Percentiles rank a stretch among this genome's conserved stretches.
Conservation (phyloP, 2,888 invertebrate species). For the Tipula helvola region DNA sequence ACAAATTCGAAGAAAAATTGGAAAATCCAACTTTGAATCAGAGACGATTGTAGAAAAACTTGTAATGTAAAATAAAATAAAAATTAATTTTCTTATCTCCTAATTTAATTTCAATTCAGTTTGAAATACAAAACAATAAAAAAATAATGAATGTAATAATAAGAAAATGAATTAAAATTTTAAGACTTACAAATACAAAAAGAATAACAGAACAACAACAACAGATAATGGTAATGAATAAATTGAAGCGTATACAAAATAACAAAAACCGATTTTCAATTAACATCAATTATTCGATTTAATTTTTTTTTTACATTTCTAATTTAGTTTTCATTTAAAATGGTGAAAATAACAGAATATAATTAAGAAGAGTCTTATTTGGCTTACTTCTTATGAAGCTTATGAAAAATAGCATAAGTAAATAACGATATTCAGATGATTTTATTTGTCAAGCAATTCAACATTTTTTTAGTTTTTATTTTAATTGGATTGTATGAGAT, state of each 20-base stretch:
- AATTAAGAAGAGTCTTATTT: background rate
- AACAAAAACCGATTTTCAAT: background rate
- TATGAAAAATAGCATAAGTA: background rate
- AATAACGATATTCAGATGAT: background rate
- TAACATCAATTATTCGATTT: conserved; percentile 8
- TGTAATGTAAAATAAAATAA: background rate
- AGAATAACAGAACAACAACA: background rate
- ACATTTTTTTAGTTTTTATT: background rate
- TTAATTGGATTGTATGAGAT: background rate
- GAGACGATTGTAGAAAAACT: background rate
- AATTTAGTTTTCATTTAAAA: background rate
- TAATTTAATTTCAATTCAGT: background rate
- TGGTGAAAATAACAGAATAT: background rate
- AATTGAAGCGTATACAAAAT: background rate
- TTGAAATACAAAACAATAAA: background rate
- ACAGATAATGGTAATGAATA: background rate
- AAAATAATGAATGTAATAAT: background rate
- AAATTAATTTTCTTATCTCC: background rate
- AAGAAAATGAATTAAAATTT: background rate
- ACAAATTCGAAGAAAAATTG: background rate
- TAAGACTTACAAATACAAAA: background rate
- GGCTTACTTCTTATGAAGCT: background rate
- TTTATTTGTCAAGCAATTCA: background rate
- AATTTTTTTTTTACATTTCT: background rate
- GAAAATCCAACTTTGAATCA: background rate